phyloP scores from a whole-genome alignment of 1,140 invertebrate species.

The Alviniconcha marisindica region DNA sequence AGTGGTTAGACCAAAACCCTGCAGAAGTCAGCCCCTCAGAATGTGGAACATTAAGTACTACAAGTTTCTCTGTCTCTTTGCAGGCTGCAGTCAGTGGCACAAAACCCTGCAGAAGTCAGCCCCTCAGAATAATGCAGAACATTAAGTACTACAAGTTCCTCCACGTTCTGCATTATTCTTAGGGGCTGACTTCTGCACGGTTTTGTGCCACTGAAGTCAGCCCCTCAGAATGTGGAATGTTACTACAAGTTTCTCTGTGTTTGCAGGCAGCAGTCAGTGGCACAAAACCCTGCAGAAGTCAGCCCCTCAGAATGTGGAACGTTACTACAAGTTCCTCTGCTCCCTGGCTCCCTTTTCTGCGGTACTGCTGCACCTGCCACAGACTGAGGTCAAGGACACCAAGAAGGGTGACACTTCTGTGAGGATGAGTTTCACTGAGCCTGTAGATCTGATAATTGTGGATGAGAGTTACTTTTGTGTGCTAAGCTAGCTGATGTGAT shows the following conservation, averaged over 20 bases:
- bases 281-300: constrained; percentile 74
- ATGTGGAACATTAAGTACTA: too few relatives aligned
- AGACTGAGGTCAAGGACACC: constrained; percentile 46
- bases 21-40: too few relatives aligned
- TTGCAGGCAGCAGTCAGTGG: constrained; percentile 69
- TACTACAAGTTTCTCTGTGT: constrained; percentile 84
- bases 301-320: constrained; percentile 80
- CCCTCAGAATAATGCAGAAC: too few relatives aligned
- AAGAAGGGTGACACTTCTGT: constrained; percentile 60
- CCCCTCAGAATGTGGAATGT: constrained; percentile 81
- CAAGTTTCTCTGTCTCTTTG: constrained; percentile 3
- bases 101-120: constrained; percentile 69
- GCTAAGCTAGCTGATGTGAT: too few relatives aligned
- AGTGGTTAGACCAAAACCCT: too few relatives aligned
- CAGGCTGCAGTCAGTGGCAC: constrained; percentile 72
- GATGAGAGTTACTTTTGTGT: too few relatives aligned
- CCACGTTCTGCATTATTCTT: too few relatives aligned
- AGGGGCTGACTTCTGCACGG: too few relatives aligned
- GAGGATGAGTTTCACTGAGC: too few relatives aligned
- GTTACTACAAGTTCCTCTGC: constrained; percentile 85
- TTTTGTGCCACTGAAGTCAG: too few relatives aligned
- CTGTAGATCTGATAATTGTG: too few relatives aligned
- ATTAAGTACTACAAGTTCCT: too few relatives aligned
- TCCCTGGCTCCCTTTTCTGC: constrained; percentile 80
- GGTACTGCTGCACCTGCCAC: constrained; percentile 78